These are phyloP conservation scores for Ceraclea dissimilis DNA, from an alignment of 2,888 invertebrate genomes.

Conservation along the genomic window DNA sequence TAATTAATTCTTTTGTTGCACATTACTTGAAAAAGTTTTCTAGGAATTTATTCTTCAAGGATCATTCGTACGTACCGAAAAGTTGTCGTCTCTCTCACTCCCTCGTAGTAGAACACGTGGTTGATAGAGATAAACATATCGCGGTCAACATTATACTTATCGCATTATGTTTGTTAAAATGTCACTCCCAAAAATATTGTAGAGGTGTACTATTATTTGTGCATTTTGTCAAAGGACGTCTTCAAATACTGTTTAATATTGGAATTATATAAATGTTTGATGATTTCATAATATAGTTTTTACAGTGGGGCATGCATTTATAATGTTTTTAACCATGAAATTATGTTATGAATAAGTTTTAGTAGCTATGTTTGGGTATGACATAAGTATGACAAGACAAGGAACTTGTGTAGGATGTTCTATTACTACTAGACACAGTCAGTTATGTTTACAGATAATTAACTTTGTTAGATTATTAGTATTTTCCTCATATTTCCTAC, in stretches of 20 bases:
- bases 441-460: not conserved
- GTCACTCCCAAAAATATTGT: conserved; percentile 17
- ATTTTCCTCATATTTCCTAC: not conserved
- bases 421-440: not conserved
- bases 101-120: too few relatives aligned
- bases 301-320: not conserved
- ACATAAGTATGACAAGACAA: conserved; percentile 2
- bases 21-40: conserved; percentile 19
- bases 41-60: conserved; percentile 10
- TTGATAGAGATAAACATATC: not conserved
- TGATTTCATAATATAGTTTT: not conserved
- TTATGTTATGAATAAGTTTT: not conserved
- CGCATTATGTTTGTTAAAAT: conserved; percentile 19
- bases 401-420: conserved; percentile 3
- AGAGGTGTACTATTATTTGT: not conserved
- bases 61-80: not conserved
- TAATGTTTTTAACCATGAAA: not conserved
- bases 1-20: not conserved
- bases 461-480: not conserved
- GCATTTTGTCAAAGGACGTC: not conserved
- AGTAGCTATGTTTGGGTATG: conserved; percentile 1
- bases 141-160: not conserved
- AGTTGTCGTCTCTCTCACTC: not conserved
- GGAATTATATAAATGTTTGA: not conserved
- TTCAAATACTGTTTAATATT: not conserved